Evolutionary conservation across 2,888 invertebrate species (phyloP), one percentile per base, ranked within the genome.

Genomic region (Proisotoma minuta): DNA sequence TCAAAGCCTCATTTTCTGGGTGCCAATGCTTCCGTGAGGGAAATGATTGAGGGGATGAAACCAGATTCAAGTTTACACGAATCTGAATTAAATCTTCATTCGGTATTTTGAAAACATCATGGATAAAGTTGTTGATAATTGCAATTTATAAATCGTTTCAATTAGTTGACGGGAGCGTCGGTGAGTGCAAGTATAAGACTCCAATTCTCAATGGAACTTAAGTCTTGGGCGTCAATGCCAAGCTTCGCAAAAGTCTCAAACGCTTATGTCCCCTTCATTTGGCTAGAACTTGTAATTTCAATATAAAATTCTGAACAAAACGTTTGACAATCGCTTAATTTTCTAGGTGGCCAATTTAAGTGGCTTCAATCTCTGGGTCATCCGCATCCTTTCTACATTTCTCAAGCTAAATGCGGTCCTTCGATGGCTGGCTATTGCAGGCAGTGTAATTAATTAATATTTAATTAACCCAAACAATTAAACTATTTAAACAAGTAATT

Each of bases 1-100:
- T 59, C 62, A 8, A 68, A 68, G 40, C 68, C 68, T 18, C 68
- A 68, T 47, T 65, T 68, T 24, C 43, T 65, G 29, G 59, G 56
- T 18, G 60, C 51, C 10, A 62, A 68, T n/a, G 27, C n/a, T 5
- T 26, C 15, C 3, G 20, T 68, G 1, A 26, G 34, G n/a, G 50
- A 62, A 20, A 8, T 27, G 3, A 51, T 68, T 3, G 49, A 24
- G 1, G 67, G 67, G n/a, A 22, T 68, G 8, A 29, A 39, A 29
- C 67, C 67, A 1, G 52, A 60, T 18, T 28, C 39, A 29, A 40
- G 48, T 10, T 40, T 49, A 8, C 67, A 68, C 48, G 67, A 48
- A 20, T 62, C 65, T 4, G 52, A 40, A 12, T 28, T 64, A 34
- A 58, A 62, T 24, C 24, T 65, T 8, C 60, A 68, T 43, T 15